A percentile compares a stretch with the other conserved stretches of the same genome.
Evolutionary conservation across 2,113 vertebrate species (phyloP).

Genomic region (Dasyurus viverrinus): DNA sequence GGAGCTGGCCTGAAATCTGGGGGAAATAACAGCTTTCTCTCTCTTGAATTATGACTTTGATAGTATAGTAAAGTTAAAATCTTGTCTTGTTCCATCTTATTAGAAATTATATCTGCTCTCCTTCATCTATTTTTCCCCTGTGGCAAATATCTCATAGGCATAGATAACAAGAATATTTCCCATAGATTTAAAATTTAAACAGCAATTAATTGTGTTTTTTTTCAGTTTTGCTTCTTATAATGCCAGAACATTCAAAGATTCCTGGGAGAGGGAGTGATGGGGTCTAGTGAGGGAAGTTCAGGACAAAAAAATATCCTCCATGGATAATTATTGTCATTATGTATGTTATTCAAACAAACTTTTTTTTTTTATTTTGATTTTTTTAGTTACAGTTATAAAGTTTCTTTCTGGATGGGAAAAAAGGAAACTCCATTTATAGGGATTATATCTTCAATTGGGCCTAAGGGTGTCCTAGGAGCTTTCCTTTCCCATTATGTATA

Average conservation of each 20-base stretch:
- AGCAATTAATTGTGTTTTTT: slow-evolving; percentile 39
- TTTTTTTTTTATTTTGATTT: neutral
- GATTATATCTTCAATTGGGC: slow-evolving; percentile 19
- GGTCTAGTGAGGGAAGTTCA: neutral
- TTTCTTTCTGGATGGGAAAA: slow-evolving; percentile 15
- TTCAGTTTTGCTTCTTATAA: slow-evolving; percentile 41
- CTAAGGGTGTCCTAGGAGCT: neutral
- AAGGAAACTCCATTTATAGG: slow-evolving; percentile 18
- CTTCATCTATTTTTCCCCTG: slow-evolving; percentile 11
- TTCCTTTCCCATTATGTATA: neutral
- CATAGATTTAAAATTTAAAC: slow-evolving; percentile 18
- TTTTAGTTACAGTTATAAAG: slow-evolving; percentile 28
- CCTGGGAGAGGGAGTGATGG: neutral
- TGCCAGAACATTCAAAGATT: slow-evolving; percentile 44
- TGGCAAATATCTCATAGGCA: slow-evolving; percentile 1
- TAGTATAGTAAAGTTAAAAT: slow-evolving; percentile 50
- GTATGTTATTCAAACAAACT: neutral
- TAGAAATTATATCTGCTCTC: slow-evolving; percentile 21
- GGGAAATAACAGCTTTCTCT: slow-evolving; percentile 63
- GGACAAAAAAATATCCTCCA: neutral
- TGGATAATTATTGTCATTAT: neutral
- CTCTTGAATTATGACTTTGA: slow-evolving; percentile 67
- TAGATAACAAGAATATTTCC: slow-evolving; percentile 27
- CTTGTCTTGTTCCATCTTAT: slow-evolving; percentile 59
- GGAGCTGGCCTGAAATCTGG: slow-evolving; percentile 62